Percentiles rank a stretch among this genome's conserved stretches.
Evolutionary conservation across 2,888 invertebrate species (phyloP).

Genomic region (Monoplex corrugatus): DNA sequence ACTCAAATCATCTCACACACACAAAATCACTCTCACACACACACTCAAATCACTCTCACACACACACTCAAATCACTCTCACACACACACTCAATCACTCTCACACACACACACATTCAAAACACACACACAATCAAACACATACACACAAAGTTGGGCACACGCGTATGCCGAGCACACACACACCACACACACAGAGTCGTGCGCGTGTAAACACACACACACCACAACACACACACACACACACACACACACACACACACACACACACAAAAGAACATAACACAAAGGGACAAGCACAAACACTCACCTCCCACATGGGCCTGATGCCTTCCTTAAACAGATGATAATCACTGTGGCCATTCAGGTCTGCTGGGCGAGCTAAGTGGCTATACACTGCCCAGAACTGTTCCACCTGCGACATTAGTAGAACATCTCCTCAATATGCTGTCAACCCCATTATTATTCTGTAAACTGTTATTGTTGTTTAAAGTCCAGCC

Average conservation of each 20-base stretch:
- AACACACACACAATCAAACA: too few relatives aligned
- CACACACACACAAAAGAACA: not conserved
- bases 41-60: not conserved
- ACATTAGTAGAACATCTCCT: too few relatives aligned
- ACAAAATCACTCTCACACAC: not conserved
- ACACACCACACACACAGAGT: not conserved
- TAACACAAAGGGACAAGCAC: not conserved
- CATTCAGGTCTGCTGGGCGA: constrained; percentile 93
- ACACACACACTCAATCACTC: not conserved
- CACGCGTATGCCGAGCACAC: too few relatives aligned
- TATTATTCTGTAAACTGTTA: too few relatives aligned
- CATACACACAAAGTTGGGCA: too few relatives aligned
- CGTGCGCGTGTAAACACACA: not conserved
- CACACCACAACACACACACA: too few relatives aligned
- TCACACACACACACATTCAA: not conserved
- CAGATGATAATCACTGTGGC: constrained; percentile 95
- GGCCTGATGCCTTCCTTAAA: constrained; percentile 99
- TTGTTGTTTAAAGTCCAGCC: too few relatives aligned
- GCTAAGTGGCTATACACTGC: constrained; percentile 94
- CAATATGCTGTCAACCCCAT: too few relatives aligned
- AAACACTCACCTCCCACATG: constrained; percentile 93
- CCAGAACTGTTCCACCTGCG: constrained; percentile 98
- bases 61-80: not conserved
- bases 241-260: too few relatives aligned
- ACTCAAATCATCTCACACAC: not conserved